Conservation (phyloP, 2,113 vertebrate species). For the Natator depressus region DNA sequence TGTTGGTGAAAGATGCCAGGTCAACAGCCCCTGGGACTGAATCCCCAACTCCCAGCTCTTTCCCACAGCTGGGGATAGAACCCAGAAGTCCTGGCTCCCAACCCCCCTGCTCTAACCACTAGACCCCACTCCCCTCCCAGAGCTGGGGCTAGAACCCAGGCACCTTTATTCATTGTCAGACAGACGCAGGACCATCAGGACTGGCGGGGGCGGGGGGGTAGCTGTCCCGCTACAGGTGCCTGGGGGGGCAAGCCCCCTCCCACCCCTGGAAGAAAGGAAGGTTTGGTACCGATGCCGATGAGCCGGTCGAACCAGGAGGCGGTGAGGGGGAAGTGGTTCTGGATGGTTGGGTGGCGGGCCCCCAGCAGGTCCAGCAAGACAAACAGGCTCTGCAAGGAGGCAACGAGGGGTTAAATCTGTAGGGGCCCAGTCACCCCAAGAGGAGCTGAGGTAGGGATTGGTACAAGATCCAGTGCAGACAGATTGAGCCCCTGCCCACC, state of each 20-base stretch:
- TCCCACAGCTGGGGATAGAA: no score
- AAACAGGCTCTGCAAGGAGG: constrained; percentile 84
- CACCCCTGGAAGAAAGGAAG: fast-evolving
- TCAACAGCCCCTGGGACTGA: no score
- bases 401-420: neutral
- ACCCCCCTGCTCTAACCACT: no score
- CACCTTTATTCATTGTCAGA: neutral
- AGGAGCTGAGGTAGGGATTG: fast-evolving
- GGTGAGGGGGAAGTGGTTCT: constrained; percentile 89
- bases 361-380: constrained; percentile 91
- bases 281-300: constrained; percentile 80
- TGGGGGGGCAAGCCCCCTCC: neutral
- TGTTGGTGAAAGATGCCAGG: neutral
- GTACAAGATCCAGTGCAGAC: neutral
- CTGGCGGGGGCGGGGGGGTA: fast-evolving
- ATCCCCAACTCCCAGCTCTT: no score
- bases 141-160: neutral
- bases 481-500: neutral
- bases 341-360: constrained; percentile 81
- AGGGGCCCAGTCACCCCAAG: neutral
- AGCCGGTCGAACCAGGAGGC: constrained; percentile 89
- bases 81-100: no score
- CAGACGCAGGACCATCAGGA: neutral
- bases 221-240: fast-evolving
- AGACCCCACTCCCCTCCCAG: no score